Conservation (phyloP, 1,140 invertebrate species). For the Parasteatoda tepidariorum region DNA sequence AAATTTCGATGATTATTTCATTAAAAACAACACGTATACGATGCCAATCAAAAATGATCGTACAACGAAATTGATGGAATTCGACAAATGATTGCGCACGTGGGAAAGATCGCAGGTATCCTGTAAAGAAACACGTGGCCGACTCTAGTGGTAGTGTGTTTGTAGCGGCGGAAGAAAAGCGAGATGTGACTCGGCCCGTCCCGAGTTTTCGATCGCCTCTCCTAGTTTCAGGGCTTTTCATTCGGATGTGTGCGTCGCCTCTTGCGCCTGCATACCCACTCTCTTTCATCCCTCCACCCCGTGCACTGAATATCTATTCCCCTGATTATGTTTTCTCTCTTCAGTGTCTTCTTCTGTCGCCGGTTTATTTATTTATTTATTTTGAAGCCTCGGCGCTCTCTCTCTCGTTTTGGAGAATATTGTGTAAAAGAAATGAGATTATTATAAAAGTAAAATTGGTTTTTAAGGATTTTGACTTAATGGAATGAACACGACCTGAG, state of each 20-base stretch:
- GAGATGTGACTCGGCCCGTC: not conserved
- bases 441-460: too few species aligned
- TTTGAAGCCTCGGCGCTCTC: too few species aligned
- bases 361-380: too few species aligned
- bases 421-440: too few species aligned
- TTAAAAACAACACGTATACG: too few species aligned
- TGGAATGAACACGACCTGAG: too few species aligned
- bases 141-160: not conserved
- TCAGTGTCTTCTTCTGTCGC: too few species aligned
- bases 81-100: not conserved
- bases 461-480: too few species aligned
- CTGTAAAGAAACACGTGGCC: not conserved
- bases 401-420: too few species aligned
- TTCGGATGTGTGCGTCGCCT: constrained; percentile 1
- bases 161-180: not conserved
- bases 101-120: not conserved
- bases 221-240: not conserved
- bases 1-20: too few species aligned
- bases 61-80: not conserved
- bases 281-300: not conserved
- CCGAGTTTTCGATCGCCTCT: not conserved
- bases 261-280: not conserved
- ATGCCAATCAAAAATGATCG: too few species aligned
- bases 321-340: not conserved
- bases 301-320: not conserved